phyloP scores from a whole-genome alignment of 2,888 invertebrate species.

The Gastrophysa polygoni region DNA sequence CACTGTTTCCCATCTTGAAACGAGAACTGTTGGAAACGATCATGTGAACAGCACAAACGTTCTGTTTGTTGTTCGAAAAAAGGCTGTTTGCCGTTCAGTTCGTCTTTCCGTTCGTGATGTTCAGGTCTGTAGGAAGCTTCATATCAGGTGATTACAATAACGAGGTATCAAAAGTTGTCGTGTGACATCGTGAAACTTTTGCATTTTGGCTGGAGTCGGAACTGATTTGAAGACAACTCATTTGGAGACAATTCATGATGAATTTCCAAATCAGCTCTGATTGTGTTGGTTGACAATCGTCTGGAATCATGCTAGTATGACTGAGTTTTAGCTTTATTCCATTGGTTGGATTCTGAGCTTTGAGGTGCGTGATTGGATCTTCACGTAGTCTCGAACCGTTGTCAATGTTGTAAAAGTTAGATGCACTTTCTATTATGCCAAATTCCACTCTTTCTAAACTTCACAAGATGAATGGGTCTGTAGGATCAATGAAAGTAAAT shows the following conservation, averaged over 20 bases:
- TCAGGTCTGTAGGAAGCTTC: too few relatives aligned
- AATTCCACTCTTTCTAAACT: not conserved
- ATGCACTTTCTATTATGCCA: not conserved
- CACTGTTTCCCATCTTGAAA: too few relatives aligned
- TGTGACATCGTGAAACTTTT: not conserved
- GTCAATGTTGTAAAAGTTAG: not conserved
- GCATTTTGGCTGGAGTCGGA: not conserved
- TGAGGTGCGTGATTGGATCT: not conserved
- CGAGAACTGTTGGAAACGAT: too few relatives aligned
- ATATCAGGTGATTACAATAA: too few relatives aligned
- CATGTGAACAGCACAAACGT: too few relatives aligned
- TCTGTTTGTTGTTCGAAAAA: too few relatives aligned
- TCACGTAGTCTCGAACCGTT: not conserved
- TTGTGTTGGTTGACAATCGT: slow-evolving; percentile 22
- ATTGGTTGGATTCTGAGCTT: not conserved
- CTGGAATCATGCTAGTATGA: slow-evolving; percentile 15
- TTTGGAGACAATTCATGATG: slow-evolving; percentile 13
- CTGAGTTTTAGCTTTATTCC: not conserved
- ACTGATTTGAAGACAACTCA: slow-evolving; percentile 1
- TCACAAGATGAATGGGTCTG: not conserved
- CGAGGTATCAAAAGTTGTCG: too few relatives aligned
- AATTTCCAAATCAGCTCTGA: slow-evolving; percentile 21
- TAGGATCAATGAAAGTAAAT: not conserved
- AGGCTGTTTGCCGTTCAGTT: too few relatives aligned
- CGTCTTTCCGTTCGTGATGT: too few relatives aligned